Evolutionary conservation across 1,140 invertebrate species (phyloP).

Genomic region (Hermetia illucens): DNA sequence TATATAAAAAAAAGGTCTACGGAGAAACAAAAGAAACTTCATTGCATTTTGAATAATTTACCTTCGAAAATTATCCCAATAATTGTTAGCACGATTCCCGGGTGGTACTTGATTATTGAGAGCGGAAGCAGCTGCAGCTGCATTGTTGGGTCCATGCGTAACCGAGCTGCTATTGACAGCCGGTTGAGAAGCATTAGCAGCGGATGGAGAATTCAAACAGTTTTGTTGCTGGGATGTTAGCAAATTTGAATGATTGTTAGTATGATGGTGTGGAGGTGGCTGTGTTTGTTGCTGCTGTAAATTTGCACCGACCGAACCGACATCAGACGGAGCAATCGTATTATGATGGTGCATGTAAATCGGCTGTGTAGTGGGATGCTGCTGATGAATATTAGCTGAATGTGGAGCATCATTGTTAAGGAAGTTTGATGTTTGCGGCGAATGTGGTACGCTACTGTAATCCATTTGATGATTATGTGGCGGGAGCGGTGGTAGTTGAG

Average conservation of each 20-base stretch:
- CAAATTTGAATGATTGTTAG: background rate
- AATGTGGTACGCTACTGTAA: conserved; percentile 11
- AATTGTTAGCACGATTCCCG: conserved; percentile 76
- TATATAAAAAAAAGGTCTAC: background rate
- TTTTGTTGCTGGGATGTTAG: conserved; percentile 12
- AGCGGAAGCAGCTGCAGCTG: conserved; percentile 29
- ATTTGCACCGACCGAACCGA: conserved; percentile 30
- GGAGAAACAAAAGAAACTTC: background rate
- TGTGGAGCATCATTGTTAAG: background rate
- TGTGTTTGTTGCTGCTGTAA: conserved; percentile 25
- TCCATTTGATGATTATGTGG: background rate
- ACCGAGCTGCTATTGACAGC: conserved; percentile 10
- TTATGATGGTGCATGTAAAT: conserved; percentile 31
- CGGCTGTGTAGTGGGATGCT: conserved; percentile 12
- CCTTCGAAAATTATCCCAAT: conserved; percentile 85
- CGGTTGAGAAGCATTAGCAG: conserved; percentile 12
- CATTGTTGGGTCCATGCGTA: conserved; percentile 1
- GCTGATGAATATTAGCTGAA: too few relatives aligned
- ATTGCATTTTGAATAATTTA: conserved; percentile 31
- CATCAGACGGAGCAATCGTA: conserved; percentile 10
- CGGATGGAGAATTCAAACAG: conserved; percentile 25
- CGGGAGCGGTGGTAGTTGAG: background rate
- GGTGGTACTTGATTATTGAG: conserved; percentile 78
- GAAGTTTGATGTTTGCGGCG: conserved; percentile 14
- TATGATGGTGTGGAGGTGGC: conserved; percentile 2